These are phyloP conservation scores for Fistularia tabacaria DNA, from an alignment of 2,797 vertebrate genomes.

Conservation along the genomic window DNA sequence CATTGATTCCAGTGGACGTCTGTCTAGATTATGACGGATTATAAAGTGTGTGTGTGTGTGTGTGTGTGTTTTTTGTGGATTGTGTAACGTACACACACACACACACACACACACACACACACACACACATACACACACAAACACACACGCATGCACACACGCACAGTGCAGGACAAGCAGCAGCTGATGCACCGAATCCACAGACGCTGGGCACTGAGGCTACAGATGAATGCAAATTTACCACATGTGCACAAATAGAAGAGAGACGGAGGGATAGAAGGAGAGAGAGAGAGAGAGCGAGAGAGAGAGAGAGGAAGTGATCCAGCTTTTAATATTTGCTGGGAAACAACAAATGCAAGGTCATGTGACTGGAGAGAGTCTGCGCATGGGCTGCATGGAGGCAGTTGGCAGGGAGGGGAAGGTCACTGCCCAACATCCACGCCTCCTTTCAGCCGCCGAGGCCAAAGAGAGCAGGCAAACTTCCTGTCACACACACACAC, in stretches of 20 bases:
- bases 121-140: no score
- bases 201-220: constrained; percentile 21
- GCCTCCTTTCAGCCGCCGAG: constrained; percentile 40
- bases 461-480: constrained; percentile 45
- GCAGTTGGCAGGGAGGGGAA: constrained; percentile 43
- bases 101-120: no score
- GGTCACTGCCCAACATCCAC: constrained; percentile 43
- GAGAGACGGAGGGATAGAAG: no score
- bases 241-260: neutral
- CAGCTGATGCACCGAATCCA: constrained; percentile 14
- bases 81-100: neutral
- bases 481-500: constrained; percentile 14
- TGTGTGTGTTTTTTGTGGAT: neutral
- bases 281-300: constrained; percentile 2
- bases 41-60: neutral
- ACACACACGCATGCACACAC: no score
- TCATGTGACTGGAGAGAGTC: constrained; percentile 23
- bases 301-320: constrained; percentile 1
- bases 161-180: constrained; percentile 1
- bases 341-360: constrained; percentile 30
- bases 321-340: constrained; percentile 9
- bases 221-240: constrained; percentile 20
- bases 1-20: neutral
- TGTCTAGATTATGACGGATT: neutral
- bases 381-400: no score